Evolutionary conservation across 1,140 invertebrate species (phyloP).

Genomic region (Hestina assimilis): DNA sequence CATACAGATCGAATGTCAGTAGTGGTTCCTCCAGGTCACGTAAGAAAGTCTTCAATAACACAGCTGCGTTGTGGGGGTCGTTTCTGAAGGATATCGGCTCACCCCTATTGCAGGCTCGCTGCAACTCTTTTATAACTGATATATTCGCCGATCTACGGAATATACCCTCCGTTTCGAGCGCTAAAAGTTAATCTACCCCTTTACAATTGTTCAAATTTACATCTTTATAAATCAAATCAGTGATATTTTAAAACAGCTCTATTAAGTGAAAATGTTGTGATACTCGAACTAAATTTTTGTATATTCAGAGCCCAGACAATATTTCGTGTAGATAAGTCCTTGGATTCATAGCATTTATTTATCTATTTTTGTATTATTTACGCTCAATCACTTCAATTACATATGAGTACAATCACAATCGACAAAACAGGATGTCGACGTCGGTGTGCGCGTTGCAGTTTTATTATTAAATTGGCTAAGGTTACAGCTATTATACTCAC

Average conservation of each 20-base stretch:
- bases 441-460: neutral
- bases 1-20: constrained; percentile 96
- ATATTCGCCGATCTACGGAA: constrained; percentile 95
- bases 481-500: constrained; percentile 73
- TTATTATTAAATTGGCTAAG: constrained; percentile 2
- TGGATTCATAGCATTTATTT: too few species aligned
- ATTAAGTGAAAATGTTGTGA: too few species aligned
- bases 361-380: neutral
- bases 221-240: neutral
- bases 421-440: constrained; percentile 7
- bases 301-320: too few species aligned
- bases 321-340: too few species aligned
- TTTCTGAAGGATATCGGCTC: constrained; percentile 87
- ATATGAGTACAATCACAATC: neutral
- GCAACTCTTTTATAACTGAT: constrained; percentile 89
- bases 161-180: constrained; percentile 96
- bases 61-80: constrained; percentile 95
- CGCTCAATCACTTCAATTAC: neutral
- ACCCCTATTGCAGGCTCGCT: constrained; percentile 91
- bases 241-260: neutral
- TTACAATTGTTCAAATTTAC: neutral
- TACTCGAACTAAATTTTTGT: too few species aligned
- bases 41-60: constrained; percentile 96
- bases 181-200: constrained; percentile 74
- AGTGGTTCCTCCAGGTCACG: constrained; percentile 95